Percentiles rank a stretch among this genome's conserved stretches.
Conservation (phyloP, 2,113 vertebrate genomes). For the Ailuropoda melanoleuca region DNA sequence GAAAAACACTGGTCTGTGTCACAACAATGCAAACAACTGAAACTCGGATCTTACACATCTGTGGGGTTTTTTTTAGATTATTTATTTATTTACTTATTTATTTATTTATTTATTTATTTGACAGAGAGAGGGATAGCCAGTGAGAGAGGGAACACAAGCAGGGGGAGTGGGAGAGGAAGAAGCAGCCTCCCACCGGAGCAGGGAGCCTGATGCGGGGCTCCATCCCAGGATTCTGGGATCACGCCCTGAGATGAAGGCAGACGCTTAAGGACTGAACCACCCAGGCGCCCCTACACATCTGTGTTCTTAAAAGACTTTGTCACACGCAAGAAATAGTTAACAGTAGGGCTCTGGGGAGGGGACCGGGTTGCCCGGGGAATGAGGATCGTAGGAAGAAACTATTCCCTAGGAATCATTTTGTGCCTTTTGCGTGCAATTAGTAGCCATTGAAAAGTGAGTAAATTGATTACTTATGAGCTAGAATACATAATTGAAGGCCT, state of each 20-base stretch:
- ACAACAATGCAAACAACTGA: background rate
- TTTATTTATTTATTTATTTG: no score
- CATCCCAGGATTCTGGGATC: no score
- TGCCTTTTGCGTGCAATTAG: background rate
- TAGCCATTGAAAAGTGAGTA: background rate
- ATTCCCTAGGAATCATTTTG: background rate
- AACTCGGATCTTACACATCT: background rate
- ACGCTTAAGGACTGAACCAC: no score
- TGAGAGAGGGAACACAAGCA: no score
- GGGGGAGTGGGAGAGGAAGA: no score
- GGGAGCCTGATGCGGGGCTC: no score
- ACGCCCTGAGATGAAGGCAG: no score
- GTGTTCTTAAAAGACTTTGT: background rate
- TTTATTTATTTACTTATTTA: no score
- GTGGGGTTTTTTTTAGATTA: background rate
- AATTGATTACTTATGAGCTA: background rate
- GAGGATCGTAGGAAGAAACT: background rate
- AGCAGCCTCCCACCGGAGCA: no score
- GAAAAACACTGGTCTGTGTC: background rate
- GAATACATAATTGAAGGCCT: background rate
- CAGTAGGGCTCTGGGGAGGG: background rate
- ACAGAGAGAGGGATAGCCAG: no score
- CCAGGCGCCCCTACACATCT: background rate
- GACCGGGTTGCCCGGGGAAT: background rate
- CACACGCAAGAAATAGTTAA: background rate